phyloP scores from a whole-genome alignment of 1,140 invertebrate species.

The Galendromus occidentalis region DNA sequence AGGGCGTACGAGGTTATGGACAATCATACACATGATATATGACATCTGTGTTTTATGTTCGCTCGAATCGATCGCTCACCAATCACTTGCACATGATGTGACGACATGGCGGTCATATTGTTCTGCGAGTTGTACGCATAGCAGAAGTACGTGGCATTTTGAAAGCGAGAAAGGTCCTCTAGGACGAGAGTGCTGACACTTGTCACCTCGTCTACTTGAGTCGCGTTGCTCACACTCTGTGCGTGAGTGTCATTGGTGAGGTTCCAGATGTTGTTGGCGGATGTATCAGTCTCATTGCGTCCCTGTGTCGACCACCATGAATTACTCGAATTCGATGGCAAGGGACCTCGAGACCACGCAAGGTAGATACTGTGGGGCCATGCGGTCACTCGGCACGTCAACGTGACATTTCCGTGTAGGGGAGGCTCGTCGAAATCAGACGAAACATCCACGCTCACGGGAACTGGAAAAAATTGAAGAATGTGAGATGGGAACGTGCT shows the following conservation, averaged over 20 bases:
- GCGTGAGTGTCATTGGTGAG: not conserved
- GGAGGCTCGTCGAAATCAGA: constrained; percentile 7
- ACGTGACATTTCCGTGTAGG: constrained; percentile 12
- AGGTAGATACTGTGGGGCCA: constrained; percentile 11
- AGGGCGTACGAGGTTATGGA: too few relatives aligned
- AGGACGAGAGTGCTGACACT: constrained; percentile 13
- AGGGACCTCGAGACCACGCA: not conserved
- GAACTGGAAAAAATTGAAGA: constrained; percentile 16
- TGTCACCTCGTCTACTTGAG: constrained; percentile 11
- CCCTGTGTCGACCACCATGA: not conserved
- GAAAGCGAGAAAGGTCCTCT: constrained; percentile 14
- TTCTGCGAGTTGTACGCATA: constrained; percentile 17
- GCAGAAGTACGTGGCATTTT: constrained; percentile 19
- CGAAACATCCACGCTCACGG: constrained; percentile 16
- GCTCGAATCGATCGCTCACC: constrained; percentile 13
- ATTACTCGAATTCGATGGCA: not conserved
- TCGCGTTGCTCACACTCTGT: constrained; percentile 6
- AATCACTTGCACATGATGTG: constrained; percentile 17
- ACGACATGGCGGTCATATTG: constrained; percentile 12
- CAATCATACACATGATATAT: too few relatives aligned
- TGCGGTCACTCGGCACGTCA: constrained; percentile 17
- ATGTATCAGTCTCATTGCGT: not conserved
- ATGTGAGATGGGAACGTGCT: too few relatives aligned
- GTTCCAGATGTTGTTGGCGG: not conserved
- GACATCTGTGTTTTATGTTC: too few relatives aligned